Evolutionary conservation across 2,113 vertebrate genomes (phyloP).

Genomic region (Carlito syrichta): DNA sequence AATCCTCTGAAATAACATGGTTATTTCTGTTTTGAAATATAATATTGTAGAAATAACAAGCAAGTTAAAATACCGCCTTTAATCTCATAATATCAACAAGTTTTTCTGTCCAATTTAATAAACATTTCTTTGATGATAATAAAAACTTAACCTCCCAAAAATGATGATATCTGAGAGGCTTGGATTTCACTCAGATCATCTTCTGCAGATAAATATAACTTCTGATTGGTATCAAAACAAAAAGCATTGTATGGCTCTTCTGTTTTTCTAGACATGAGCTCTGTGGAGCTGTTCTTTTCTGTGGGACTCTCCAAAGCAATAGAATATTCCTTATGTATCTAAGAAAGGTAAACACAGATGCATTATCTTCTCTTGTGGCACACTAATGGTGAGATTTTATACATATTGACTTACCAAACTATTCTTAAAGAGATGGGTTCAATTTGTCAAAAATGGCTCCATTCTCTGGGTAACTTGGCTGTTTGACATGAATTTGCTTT

Average conservation of each 20-base stretch:
- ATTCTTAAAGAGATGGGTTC: neutral
- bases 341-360: neutral
- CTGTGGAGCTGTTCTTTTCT: neutral
- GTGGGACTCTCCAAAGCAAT: neutral
- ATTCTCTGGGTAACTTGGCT: neutral
- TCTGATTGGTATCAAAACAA: neutral
- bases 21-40: neutral
- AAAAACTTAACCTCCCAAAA: neutral
- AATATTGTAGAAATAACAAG: neutral
- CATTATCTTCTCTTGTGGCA: neutral
- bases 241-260: neutral
- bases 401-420: neutral
- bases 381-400: neutral
- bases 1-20: neutral
- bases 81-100: neutral
- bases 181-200: neutral
- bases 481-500: neutral
- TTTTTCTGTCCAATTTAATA: neutral
- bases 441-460: neutral
- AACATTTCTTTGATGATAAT: neutral
- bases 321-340: neutral
- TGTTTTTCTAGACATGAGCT: neutral
- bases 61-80: slow-evolving; percentile 12
- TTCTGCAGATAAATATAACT: neutral
- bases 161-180: neutral